Evolutionary conservation across 2,888 invertebrate species (phyloP), one percentile per base, ranked within the genome.

Genomic region (Cyclophora punctaria): DNA sequence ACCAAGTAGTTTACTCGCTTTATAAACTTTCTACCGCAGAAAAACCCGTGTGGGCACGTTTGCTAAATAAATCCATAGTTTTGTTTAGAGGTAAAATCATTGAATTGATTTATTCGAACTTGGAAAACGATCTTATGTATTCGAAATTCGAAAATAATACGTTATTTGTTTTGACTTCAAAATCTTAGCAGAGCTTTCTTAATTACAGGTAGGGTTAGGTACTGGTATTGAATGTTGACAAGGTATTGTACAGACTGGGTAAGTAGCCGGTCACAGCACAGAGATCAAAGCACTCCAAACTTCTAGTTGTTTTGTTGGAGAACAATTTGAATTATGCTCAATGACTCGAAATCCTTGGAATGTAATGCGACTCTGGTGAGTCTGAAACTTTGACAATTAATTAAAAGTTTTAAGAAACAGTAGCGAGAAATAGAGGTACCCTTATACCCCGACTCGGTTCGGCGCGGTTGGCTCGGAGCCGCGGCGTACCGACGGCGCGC

Each of bases 361-460:
- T 67, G 70, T 72, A 68, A 73, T 68, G 69, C 62, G 64, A 71
- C 66, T 70, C 57, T 48, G 62, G 61, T 57, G 63, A 55, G 62
- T 62, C 60, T 59, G 52, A 45, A 79, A 81, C 76, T 81, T 75
- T 63, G 69, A 67, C 76, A 74, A 80, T 81, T 81, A 80, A 81
- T 81, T 78, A 79, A 80, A 80, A 78, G 73, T 79, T 79, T 72
- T 75, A 75, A 78, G 77, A 77, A 77, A 70, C 63, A 65, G 62
- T 51, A 58, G n/a, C 62, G 57, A 62, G 4, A 37, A 2, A 37
- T 5, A 37, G 4, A 37, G 5, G 2, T 5, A 37, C 37, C 37
- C 2, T 5, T 37, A 37, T 37, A 20, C 20, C 20, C 20, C 20
- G 20, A 20, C 20, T 20, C 2, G 20, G 20, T 20, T 20, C 20